Evolutionary conservation across 2,888 invertebrate genomes (phyloP).

Genomic region (Tuta absoluta): DNA sequence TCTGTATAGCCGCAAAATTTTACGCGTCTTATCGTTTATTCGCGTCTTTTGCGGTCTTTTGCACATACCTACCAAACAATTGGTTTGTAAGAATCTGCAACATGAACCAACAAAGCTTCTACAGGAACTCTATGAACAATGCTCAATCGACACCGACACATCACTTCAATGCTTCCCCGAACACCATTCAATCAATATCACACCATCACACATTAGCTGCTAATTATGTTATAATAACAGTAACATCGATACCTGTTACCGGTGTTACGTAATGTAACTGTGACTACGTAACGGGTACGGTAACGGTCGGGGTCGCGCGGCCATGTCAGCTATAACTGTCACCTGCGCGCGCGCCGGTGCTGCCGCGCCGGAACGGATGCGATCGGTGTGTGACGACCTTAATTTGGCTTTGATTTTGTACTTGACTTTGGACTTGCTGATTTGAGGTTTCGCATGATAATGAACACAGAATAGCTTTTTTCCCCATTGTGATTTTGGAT

Average conservation of each 20-base stretch:
- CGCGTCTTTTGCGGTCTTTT: no score
- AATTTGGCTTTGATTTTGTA: neutral
- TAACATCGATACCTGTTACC: constrained; percentile 31
- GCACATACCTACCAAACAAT: neutral
- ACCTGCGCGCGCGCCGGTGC: neutral
- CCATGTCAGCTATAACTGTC: constrained; percentile 23
- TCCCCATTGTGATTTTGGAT: no score
- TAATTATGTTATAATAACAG: constrained; percentile 37
- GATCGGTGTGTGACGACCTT: constrained; percentile 4
- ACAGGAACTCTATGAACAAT: no score
- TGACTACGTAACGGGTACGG: constrained; percentile 29
- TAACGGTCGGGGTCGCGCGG: constrained; percentile 19
- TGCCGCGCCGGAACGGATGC: neutral
- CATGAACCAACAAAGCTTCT: neutral
- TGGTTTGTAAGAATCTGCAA: neutral
- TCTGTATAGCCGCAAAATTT: no score
- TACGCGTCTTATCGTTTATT: no score
- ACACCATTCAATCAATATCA: neutral
- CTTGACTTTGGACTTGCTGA: neutral
- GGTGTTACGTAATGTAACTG: constrained; percentile 37
- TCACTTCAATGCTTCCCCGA: neutral
- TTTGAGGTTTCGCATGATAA: neutral
- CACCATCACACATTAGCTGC: constrained; percentile 24
- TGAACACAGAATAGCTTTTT: no score
- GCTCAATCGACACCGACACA: no score